phyloP scores from a whole-genome alignment of 2,888 invertebrate genomes.

The Pinctada fucata region DNA sequence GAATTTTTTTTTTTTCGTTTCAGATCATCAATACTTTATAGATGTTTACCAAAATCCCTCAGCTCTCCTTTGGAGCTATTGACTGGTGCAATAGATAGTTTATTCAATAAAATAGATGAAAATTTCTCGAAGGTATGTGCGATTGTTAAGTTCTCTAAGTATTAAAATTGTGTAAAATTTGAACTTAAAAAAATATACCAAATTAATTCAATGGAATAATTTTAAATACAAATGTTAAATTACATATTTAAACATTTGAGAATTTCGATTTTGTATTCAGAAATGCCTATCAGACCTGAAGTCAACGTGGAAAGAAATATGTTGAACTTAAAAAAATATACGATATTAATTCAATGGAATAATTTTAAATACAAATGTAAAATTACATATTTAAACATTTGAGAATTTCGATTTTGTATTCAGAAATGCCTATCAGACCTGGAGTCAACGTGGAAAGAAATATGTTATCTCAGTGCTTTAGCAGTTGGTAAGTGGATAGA shows the following conservation, averaged over 20 bases:
- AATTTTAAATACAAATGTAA: too few relatives aligned
- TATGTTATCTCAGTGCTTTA: conserved; percentile 81
- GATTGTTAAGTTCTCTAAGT: too few relatives aligned
- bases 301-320: conserved; percentile 81
- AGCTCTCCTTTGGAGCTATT: conserved; percentile 78
- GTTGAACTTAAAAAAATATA: conserved; percentile 65
- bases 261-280: conserved; percentile 72
- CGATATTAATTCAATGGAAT: too few relatives aligned
- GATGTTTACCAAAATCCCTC: conserved; percentile 86
- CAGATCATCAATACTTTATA: conserved; percentile 87
- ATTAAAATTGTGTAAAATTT: too few relatives aligned
- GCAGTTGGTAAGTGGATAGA: conserved; percentile 79
- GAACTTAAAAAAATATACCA: too few relatives aligned
- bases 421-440: conserved; percentile 82
- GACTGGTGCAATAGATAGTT: conserved; percentile 82
- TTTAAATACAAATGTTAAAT: too few relatives aligned
- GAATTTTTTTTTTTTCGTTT: conserved; percentile 46
- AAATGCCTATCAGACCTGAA: conserved; percentile 82
- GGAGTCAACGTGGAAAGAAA: conserved; percentile 80
- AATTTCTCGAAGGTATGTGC: conserved; percentile 53
- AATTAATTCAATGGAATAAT: too few relatives aligned
- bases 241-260: too few relatives aligned
- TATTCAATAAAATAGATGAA: conserved; percentile 89
- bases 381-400: too few relatives aligned
- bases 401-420: conserved; percentile 45